Evolutionary conservation across 2,113 vertebrate genomes (phyloP), one percentile per base, ranked within the genome.

Genomic region (Macquaria ambigua): DNA sequence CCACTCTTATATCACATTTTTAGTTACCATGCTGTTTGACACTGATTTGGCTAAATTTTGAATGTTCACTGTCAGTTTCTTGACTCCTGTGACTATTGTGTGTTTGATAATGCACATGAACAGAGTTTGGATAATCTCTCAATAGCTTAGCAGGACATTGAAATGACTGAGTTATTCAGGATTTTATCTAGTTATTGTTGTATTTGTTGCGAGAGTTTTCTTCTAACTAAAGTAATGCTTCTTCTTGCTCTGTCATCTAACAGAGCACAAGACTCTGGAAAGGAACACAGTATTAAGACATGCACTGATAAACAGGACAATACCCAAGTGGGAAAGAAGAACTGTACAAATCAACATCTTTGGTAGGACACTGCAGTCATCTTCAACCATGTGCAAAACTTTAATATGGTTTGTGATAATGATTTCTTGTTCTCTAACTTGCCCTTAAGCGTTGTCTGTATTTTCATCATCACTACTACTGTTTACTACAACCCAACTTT

Each of bases 301-400:
- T 1, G 89, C 73, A 0, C 85, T 95, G 81, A 71, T 37, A 0
- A 86, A 86, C 75, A 93, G 86, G 73, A 89, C 79, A 1, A 48
- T 87, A 23, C 94, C 94, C 4, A 88, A 79, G 83, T 86, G 82
- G 75, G 91, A 95, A 53, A 90, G 90, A 83, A 89, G 85, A 87
- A 94, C 62, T 16, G n/a, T 96, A 20, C 89, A 84, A 10, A 88
- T 93, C 76, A 93, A 94, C 81, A 81, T 88, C 68, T 76, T 88
- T 28, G 95, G 95, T 96, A 91, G 25, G 83, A 84, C 4, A 16
- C 46, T 34, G 0, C 9, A 55, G 7, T 69, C n/a, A 8, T n/a
- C 16, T 73, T 8, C 10, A 39, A 8, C 21, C 16, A 0, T 61
- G 50, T 74, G 15, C 28, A 50, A 20, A 31, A 71, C 4, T 34